Evolutionary conservation across 2,888 invertebrate species (phyloP).

Genomic region (Chesias legatella): DNA sequence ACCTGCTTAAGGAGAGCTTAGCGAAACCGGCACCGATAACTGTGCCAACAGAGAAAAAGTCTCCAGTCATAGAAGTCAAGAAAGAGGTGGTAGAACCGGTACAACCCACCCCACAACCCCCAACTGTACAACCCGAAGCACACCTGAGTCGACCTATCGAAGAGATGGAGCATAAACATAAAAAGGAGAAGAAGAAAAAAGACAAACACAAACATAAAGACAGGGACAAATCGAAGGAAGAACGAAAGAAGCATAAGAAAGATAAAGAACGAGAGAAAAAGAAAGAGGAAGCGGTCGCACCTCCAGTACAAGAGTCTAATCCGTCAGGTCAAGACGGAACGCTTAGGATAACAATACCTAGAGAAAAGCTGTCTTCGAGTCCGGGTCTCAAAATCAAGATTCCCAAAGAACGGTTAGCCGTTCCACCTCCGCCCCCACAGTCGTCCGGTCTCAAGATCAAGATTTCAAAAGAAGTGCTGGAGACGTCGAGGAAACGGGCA

Average conservation of each 20-base stretch:
- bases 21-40: conserved; percentile 72
- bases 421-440: conserved; percentile 68
- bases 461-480: conserved; percentile 87
- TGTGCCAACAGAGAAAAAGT: conserved; percentile 61
- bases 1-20: conserved; percentile 83
- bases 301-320: conserved; percentile 30
- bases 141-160: conserved; percentile 34
- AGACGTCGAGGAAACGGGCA: conserved; percentile 65
- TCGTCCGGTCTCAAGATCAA: conserved; percentile 85
- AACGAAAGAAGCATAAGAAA: conserved; percentile 87
- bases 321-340: conserved; percentile 45
- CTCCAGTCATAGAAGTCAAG: conserved; percentile 50
- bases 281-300: conserved; percentile 52
- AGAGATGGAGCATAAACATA: conserved; percentile 61
- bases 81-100: conserved; percentile 47
- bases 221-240: conserved; percentile 85
- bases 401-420: conserved; percentile 86
- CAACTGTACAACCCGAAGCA: conserved; percentile 32
- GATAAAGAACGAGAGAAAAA: conserved; percentile 75
- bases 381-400: conserved; percentile 89
- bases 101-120: conserved; percentile 31
- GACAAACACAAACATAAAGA: conserved; percentile 90
- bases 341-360: conserved; percentile 66
- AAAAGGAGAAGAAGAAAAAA: conserved; percentile 87
- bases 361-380: conserved; percentile 59